A percentile compares a stretch with the other conserved stretches of the same genome.
Evolutionary conservation across 2,797 vertebrate genomes (phyloP).

Genomic region (Meriones psammophilus): DNA sequence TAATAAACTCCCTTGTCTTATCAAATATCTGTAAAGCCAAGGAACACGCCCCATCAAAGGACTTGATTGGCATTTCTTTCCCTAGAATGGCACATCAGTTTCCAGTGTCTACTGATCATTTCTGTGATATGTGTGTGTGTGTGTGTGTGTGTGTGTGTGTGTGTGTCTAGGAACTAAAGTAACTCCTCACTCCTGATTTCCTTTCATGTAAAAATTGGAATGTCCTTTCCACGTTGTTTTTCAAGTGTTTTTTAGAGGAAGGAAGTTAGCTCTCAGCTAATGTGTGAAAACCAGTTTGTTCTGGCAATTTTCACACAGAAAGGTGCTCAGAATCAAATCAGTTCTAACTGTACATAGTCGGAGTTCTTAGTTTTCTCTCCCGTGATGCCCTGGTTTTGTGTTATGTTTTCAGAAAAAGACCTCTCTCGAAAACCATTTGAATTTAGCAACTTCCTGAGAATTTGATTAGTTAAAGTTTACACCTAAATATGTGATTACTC

Average conservation of each 20-base stretch:
- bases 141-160: background rate
- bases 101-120: background rate
- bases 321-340: background rate
- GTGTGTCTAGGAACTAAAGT: background rate
- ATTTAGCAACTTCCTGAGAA: background rate
- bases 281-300: background rate
- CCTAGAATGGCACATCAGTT: background rate
- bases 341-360: background rate
- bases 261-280: background rate
- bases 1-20: background rate
- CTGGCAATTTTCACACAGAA: background rate
- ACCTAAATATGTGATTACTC: constrained; percentile 16
- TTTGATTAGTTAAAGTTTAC: background rate
- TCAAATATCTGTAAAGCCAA: constrained; percentile 5
- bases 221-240: background rate
- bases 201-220: background rate
- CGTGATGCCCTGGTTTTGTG: background rate
- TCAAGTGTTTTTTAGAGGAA: background rate
- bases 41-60: background rate
- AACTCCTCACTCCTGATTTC: background rate
- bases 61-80: constrained; percentile 35
- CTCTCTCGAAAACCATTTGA: background rate
- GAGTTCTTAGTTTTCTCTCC: background rate
- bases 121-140: background rate
- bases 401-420: background rate